Evolutionary conservation across 2,888 invertebrate species (phyloP).

Genomic region (Chelonus formosanus): DNA sequence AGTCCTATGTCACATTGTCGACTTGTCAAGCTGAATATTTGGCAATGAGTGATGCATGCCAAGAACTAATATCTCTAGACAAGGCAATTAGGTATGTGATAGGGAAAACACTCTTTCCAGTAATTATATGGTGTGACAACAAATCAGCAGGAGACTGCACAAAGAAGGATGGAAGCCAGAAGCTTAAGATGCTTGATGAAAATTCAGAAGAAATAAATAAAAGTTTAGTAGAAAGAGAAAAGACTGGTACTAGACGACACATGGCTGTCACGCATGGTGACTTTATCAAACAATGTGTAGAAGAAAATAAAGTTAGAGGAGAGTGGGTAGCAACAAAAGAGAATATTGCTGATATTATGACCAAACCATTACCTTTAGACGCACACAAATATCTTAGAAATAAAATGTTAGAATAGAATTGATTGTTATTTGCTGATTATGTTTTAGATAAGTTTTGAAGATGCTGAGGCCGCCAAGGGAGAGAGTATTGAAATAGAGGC

Average conservation of each 20-base stretch:
- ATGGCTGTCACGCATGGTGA: conserved; percentile 30
- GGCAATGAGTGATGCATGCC: too few relatives aligned
- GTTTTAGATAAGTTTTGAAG: too few relatives aligned
- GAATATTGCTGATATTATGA: too few relatives aligned
- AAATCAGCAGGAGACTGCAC: too few relatives aligned
- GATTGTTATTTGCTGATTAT: neutral
- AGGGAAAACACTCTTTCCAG: too few relatives aligned
- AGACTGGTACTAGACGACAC: conserved; percentile 27
- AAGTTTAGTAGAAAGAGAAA: conserved; percentile 28
- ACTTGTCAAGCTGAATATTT: too few relatives aligned
- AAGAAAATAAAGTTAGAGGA: conserved; percentile 28
- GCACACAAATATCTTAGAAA: conserved; percentile 24
- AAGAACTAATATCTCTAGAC: too few relatives aligned
- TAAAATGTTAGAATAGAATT: conserved; percentile 6
- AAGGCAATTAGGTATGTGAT: too few relatives aligned
- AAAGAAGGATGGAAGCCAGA: conserved; percentile 31
- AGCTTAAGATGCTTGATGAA: conserved; percentile 29
- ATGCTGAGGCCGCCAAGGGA: too few relatives aligned
- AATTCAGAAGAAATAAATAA: conserved; percentile 23
- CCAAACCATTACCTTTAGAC: conserved; percentile 31
- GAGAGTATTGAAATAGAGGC: too few relatives aligned
- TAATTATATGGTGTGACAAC: too few relatives aligned
- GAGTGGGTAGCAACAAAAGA: conserved; percentile 29
- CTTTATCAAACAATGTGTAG: conserved; percentile 32
- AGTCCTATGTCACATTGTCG: conserved; percentile 22